Conservation (phyloP, 2,113 vertebrate genomes). For the Mormyrus lacerda region DNA sequence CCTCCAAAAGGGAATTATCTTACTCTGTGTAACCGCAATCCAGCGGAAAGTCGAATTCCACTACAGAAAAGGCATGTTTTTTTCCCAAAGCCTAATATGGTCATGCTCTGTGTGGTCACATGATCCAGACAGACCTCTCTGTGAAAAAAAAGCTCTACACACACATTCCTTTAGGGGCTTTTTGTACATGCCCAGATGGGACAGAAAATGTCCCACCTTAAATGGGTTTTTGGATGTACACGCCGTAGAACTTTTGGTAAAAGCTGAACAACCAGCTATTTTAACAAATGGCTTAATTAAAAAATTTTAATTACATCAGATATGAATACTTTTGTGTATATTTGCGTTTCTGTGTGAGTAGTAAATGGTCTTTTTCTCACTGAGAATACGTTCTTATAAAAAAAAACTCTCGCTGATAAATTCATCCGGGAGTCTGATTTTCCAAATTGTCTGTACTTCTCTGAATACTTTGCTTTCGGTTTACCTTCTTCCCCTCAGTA, state of each 20-base stretch:
- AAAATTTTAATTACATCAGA: background rate
- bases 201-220: background rate
- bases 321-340: background rate
- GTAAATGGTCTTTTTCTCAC: background rate
- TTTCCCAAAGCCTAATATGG: constrained; percentile 16
- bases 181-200: background rate
- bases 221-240: background rate
- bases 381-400: background rate
- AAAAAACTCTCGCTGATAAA: background rate
- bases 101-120: constrained; percentile 14
- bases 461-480: background rate
- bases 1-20: background rate
- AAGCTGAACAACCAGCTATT: background rate
- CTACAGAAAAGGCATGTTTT: constrained; percentile 8
- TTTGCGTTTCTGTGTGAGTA: background rate
- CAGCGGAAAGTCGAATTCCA: constrained; percentile 1
- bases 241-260: background rate
- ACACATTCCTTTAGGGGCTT: constrained; percentile 7
- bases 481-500: background rate
- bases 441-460: background rate
- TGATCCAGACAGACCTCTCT: background rate
- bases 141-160: background rate
- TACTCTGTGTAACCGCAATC: background rate
- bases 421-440: background rate
- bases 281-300: background rate